These are phyloP conservation scores for Dysmachus trigonus DNA, from an alignment of 2,888 invertebrate species.

Conservation along the genomic window DNA sequence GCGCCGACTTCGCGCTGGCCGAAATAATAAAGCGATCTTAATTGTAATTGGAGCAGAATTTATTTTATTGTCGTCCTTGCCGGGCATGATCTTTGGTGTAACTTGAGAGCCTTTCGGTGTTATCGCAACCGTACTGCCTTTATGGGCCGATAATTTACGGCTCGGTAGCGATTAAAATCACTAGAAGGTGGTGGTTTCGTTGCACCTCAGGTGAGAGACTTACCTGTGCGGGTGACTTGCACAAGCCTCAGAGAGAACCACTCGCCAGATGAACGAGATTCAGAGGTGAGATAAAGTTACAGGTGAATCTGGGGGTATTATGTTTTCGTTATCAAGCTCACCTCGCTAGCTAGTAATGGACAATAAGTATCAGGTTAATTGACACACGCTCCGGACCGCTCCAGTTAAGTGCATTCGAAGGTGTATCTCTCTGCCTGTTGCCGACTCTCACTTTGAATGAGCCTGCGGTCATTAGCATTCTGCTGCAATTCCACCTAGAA, in stretches of 20 bases:
- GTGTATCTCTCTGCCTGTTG: not conserved
- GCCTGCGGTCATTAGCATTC: not conserved
- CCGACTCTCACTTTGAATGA: not conserved
- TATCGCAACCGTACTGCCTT: constrained; percentile 39
- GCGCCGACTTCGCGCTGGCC: not conserved
- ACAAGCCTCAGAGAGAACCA: not conserved
- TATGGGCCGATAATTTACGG: constrained; percentile 49
- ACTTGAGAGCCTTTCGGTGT: constrained; percentile 38
- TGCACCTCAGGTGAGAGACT: constrained; percentile 26
- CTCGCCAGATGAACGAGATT: not conserved
- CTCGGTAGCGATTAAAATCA: constrained; percentile 42
- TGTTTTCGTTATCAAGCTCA: not conserved
- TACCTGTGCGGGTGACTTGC: constrained; percentile 25
- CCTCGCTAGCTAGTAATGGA: not conserved
- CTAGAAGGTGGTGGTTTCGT: constrained; percentile 31
- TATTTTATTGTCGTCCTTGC: constrained; percentile 48
- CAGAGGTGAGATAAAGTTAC: not conserved
- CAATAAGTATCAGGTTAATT: constrained; percentile 16
- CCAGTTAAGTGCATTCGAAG: not conserved
- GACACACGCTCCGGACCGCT: not conserved
- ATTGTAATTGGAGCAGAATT: constrained; percentile 50
- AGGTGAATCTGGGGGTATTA: constrained; percentile 26
- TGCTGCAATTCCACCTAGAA: not conserved
- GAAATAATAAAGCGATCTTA: constrained; percentile 50
- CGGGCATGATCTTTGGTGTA: constrained; percentile 39